Percentiles rank a stretch among this genome's conserved stretches.
These are phyloP conservation scores for Calameuta idolon DNA, from an alignment of 2,888 invertebrate genomes.

Conservation along the genomic window DNA sequence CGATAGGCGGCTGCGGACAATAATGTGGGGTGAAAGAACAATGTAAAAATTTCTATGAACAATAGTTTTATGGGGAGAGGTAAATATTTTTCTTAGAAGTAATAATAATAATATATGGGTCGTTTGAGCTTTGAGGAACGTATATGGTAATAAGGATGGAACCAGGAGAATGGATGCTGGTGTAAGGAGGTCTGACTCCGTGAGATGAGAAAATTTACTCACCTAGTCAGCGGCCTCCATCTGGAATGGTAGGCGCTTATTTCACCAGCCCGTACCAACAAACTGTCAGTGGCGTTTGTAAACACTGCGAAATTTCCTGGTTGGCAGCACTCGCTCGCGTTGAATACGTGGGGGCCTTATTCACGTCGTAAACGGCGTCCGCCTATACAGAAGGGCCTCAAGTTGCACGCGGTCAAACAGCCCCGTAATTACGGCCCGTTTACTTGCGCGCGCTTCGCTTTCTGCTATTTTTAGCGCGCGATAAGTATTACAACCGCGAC, in stretches of 20 bases:
- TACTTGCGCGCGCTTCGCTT: slow-evolving; percentile 13
- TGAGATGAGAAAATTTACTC: not conserved
- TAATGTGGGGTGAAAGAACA: not conserved
- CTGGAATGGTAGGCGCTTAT: slow-evolving; percentile 6
- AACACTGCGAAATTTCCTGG: slow-evolving; percentile 22
- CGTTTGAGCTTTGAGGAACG: not conserved
- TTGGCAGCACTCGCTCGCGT: slow-evolving; percentile 6
- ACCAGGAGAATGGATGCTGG: not conserved
- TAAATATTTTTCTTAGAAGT: not conserved
- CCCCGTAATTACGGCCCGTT: slow-evolving; percentile 29
- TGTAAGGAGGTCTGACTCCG: not conserved
- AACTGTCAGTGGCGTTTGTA: slow-evolving; percentile 23
- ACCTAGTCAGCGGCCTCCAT: not conserved
- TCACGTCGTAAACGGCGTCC: slow-evolving; percentile 8
- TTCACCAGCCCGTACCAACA: slow-evolving; percentile 17
- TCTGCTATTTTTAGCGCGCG: slow-evolving; percentile 19
- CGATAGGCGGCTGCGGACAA: not conserved
- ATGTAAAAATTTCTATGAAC: not conserved
- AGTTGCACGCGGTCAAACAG: slow-evolving; percentile 16
- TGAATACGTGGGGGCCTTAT: slow-evolving; percentile 13
- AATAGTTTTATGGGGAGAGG: not conserved
- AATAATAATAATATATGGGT: not conserved
- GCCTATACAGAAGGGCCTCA: not conserved
- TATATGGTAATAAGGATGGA: not conserved
- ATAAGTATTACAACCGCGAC: slow-evolving; percentile 19